Evolutionary conservation across 2,797 vertebrate species (phyloP), one percentile per base, ranked within the genome.

Genomic region (Centropyge bicolor): DNA sequence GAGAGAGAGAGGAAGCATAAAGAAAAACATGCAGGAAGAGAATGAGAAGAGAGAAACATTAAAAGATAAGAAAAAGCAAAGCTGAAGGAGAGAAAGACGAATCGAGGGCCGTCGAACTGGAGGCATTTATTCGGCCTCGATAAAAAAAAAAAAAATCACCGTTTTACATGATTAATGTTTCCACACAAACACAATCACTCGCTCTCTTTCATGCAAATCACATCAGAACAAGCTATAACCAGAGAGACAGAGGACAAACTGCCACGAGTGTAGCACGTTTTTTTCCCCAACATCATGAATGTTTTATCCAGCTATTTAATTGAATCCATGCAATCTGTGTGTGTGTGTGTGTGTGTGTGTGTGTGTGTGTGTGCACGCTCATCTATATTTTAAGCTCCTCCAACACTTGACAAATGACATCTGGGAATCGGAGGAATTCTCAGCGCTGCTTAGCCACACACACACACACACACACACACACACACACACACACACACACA

Each of bases 331-430:
- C 55, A 45, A 27, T 81, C 54, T 63, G 62, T 48, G 43, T 66
- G 55, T 35, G 55, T 49, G 43, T 65, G 35, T 62, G 52, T 49
- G 17, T 71, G 76, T 43, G 45, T 57, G 55, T 68, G n/a, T 57
- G 55, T 52, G 40, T 63, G 27, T 60, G 19, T 38, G 40, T 52
- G 70, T 51, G 35, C 46, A 40, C 6, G 9, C 61, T 86, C 70
- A 72, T 86, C 38, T 77, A 68, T 77, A 66, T 83, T 87, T 75
- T 38, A 82, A 76, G 69, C 74, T 82, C 73, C 57, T 82, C 35
- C 72, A 84, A 61, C 60, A 64, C 43, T 79, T 85, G 80, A 84
- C 78, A 89, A 89, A 89, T 83, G 61, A 81, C 90, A 82, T 85
- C 5, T 20, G 88, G 86, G 88, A 89, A 70, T 86, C 66, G 73